Evolutionary conservation across 2,797 vertebrate species (phyloP).

Genomic region (Mormyrus proboscirostris): DNA sequence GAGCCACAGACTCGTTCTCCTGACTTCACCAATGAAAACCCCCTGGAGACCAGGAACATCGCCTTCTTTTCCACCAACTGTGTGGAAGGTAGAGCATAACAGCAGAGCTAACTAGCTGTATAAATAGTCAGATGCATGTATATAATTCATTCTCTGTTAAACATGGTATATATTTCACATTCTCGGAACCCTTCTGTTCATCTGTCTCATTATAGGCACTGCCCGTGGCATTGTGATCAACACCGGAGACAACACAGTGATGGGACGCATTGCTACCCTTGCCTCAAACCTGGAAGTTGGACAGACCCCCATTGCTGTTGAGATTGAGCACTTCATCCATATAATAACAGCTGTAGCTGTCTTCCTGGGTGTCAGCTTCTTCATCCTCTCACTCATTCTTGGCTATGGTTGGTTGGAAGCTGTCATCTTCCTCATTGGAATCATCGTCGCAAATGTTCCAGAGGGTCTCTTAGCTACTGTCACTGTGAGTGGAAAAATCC

Average conservation of each 20-base stretch:
- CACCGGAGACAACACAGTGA: slow-evolving; percentile 76
- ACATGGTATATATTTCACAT: not conserved
- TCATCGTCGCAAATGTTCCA: slow-evolving; percentile 80
- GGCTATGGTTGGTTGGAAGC: slow-evolving; percentile 77
- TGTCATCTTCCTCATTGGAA: slow-evolving; percentile 80
- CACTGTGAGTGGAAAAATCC: slow-evolving; percentile 57
- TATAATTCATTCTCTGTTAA: not conserved
- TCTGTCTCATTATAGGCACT: slow-evolving; percentile 54
- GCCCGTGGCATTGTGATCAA: slow-evolving; percentile 74
- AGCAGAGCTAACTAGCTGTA: not conserved
- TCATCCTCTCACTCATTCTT: slow-evolving; percentile 73
- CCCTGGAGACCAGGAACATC: slow-evolving; percentile 76
- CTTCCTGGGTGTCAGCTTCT: slow-evolving; percentile 73
- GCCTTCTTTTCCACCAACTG: slow-evolving; percentile 83
- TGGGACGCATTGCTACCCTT: slow-evolving; percentile 77
- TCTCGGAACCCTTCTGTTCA: not conserved
- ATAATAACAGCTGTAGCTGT: slow-evolving; percentile 82
- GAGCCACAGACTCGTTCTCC: slow-evolving; percentile 79
- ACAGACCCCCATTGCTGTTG: slow-evolving; percentile 72
- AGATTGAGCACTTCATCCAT: slow-evolving; percentile 80
- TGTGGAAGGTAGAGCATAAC: slow-evolving; percentile 66
- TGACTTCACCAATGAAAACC: slow-evolving; percentile 78
- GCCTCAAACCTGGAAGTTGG: slow-evolving; percentile 77
- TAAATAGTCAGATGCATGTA: not conserved
- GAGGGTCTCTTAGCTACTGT: slow-evolving; percentile 78